A percentile compares a stretch with the other conserved stretches of the same genome.
These are phyloP conservation scores for Dendrolimus kikuchii DNA, from an alignment of 1,140 invertebrate genomes.

Conservation along the genomic window DNA sequence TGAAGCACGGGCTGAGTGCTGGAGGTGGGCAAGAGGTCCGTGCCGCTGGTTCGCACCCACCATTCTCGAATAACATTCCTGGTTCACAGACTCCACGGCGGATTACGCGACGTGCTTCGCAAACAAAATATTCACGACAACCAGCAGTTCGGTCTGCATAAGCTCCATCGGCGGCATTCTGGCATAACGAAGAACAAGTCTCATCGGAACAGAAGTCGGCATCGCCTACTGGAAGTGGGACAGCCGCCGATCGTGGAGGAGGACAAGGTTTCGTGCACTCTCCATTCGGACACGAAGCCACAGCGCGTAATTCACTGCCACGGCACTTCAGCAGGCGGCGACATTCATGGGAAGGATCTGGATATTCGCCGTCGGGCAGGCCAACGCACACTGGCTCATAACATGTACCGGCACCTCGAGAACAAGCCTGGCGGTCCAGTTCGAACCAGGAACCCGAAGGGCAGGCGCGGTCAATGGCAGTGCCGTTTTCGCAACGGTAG, in stretches of 20 bases:
- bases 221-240: slow-evolving; percentile 47
- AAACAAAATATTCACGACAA: slow-evolving; percentile 75
- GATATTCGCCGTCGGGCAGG: slow-evolving; percentile 52
- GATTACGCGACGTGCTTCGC: slow-evolving; percentile 56
- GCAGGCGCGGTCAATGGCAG: slow-evolving; percentile 56
- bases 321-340: slow-evolving; percentile 35
- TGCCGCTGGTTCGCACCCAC: slow-evolving; percentile 51
- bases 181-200: slow-evolving; percentile 60
- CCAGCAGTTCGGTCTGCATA: slow-evolving; percentile 72
- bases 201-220: slow-evolving; percentile 62
- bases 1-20: slow-evolving; percentile 56
- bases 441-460: slow-evolving; percentile 69
- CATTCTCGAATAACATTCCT: slow-evolving; percentile 59
- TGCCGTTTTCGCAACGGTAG: slow-evolving; percentile 66
- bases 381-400: slow-evolving; percentile 57
- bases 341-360: slow-evolving; percentile 58
- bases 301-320: slow-evolving; percentile 37
- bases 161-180: slow-evolving; percentile 68
- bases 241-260: slow-evolving; percentile 39
- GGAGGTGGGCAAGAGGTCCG: slow-evolving; percentile 52
- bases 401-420: slow-evolving; percentile 58
- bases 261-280: slow-evolving; percentile 35
- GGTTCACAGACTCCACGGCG: slow-evolving; percentile 66
- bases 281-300: slow-evolving; percentile 36
- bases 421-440: slow-evolving; percentile 64